A percentile compares a stretch with the other conserved stretches of the same genome.
phyloP scores from a whole-genome alignment of 2,113 vertebrate species.

The Thermophis baileyi region DNA sequence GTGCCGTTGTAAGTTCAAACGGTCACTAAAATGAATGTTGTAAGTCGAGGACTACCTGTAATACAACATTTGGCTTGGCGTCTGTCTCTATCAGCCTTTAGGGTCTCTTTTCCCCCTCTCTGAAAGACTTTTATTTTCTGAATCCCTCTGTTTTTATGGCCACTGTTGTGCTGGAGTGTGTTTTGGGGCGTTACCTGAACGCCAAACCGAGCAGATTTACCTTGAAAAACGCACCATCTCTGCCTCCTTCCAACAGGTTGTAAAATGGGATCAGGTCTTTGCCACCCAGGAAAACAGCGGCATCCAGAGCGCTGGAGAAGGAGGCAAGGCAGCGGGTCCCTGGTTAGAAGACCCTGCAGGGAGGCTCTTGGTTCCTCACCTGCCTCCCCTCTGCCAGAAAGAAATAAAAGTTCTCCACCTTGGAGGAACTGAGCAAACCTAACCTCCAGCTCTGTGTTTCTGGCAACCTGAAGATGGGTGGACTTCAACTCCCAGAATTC shows the following conservation, averaged over 20 bases:
- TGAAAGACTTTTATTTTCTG: no score
- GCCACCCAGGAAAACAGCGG: constrained; percentile 80
- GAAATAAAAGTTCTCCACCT: not conserved
- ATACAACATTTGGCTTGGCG: no score
- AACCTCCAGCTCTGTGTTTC: not conserved
- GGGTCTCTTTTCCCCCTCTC: no score
- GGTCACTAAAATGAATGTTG: no score
- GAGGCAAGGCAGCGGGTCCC: constrained; percentile 16
- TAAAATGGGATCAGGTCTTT: constrained; percentile 85
- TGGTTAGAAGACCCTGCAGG: not conserved
- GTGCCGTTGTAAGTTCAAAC: no score
- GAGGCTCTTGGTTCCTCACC: not conserved
- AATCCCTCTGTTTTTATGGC: no score
- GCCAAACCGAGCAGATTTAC: constrained; percentile 56
- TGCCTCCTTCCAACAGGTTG: constrained; percentile 80
- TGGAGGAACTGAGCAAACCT: not conserved
- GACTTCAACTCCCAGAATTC: not conserved
- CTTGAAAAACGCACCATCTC: constrained; percentile 82
- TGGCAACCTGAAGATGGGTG: not conserved
- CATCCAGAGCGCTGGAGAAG: constrained; percentile 79
- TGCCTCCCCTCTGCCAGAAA: not conserved
- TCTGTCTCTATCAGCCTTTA: no score
- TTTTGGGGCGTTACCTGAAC: not conserved
- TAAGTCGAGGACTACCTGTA: no score
- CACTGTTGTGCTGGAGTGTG: no score